Conservation (phyloP, 2,797 vertebrate species). For the Pangasius krempfi region DNA sequence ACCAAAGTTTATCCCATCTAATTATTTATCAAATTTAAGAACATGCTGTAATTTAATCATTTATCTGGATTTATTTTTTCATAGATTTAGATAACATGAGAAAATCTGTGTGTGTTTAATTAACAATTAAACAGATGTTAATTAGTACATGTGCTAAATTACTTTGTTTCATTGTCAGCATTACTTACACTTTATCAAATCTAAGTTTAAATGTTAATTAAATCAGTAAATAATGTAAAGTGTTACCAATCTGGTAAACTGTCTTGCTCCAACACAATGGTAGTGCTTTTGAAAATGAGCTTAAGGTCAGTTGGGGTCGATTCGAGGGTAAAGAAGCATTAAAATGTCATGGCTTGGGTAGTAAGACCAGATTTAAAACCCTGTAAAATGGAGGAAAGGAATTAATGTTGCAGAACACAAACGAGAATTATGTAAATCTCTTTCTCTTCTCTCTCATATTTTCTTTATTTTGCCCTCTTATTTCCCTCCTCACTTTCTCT, state of each 20-base stretch:
- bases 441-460: neutral
- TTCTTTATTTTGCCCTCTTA: neutral
- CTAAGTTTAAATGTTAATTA: neutral
- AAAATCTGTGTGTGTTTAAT: neutral
- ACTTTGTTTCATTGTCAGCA: neutral
- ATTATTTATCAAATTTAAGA: no score
- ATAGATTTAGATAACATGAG: neutral
- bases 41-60: no score
- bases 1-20: no score
- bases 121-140: neutral
- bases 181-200: neutral
- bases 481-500: slow-evolving; percentile 23
- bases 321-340: neutral
- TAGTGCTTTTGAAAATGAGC: neutral
- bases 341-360: neutral
- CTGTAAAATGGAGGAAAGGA: neutral
- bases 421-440: slow-evolving; percentile 5
- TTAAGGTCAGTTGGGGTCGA: neutral
- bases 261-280: neutral
- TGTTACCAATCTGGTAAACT: neutral
- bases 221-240: neutral
- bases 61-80: no score
- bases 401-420: slow-evolving; percentile 10
- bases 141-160: neutral
- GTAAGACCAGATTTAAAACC: neutral